Base-by-base conservation (phyloP, 2,888 invertebrate species). In the Nomada ruficornis region DNA sequence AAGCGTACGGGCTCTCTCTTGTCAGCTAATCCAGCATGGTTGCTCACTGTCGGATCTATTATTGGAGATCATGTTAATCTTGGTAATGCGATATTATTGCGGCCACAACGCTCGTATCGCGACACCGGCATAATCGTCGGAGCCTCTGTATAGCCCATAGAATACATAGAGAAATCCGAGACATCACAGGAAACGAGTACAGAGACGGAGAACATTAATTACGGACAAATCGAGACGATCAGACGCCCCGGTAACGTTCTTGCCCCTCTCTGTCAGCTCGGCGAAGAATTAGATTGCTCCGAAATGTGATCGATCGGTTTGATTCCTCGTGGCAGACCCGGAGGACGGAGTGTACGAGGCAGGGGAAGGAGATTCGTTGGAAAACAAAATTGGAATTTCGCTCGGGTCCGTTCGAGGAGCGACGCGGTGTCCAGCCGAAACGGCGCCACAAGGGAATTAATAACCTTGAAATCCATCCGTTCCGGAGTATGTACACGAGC, bases 31-130 rank as follows among this genome's bases (percentile, higher is more conserved):
- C 78, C 82, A 74, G 68, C 75, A 70, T 68, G 85, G 85, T 82
- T 85, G 87, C 81, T 84, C 85, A 80, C 87, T 82, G 85, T 83
- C 87, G 76, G 88, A 84, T 86, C 87, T 86, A 86, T 88, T 88
- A 88, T 84, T 76, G 83, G 84, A 80, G 79, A 80, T 81, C 81
- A 76, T 84, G 86, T 88, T 88, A 88, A 88, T 87, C 88, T 88
- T 78, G 83, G 86, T 87, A 88, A 88, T 84, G 86, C 83, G 85
- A 87, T 86, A 87, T 85, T 87, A 87, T 86, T 86, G 83, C 82
- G 87, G 86, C 82, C 83, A 5, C 36, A 85, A 78, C 78, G 81
- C 64, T 85, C 71, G 83, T 82, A 81, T 82, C 83, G 76, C 77
- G 85, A 86, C 85, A 82, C 80, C 76, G 83, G 73, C 76, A 80